Conservation (phyloP, 2,888 invertebrate genomes). For the Phytoseiulus persimilis region DNA sequence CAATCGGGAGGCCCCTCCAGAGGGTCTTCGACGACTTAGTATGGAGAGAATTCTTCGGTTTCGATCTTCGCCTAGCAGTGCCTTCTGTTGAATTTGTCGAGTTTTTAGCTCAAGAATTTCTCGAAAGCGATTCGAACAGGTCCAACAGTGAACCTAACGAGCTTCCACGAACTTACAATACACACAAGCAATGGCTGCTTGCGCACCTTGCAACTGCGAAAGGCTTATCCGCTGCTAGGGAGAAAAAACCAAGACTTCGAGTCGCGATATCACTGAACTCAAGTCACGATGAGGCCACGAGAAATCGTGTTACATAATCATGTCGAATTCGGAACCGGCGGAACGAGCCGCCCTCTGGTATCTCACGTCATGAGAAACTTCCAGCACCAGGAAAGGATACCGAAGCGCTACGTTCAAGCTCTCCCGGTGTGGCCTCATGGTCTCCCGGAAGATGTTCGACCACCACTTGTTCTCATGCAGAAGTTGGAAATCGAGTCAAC, state of each 20-base stretch:
- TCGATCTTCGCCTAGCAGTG: neutral
- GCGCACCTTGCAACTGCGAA: neutral
- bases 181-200: neutral
- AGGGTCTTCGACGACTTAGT: neutral
- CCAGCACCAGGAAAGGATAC: too few relatives aligned
- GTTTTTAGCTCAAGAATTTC: conserved; percentile 5
- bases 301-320: neutral
- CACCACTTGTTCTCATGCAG: too few relatives aligned
- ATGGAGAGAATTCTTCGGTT: conserved; percentile 5
- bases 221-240: neutral
- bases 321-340: neutral
- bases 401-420: too few relatives aligned
- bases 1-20: neutral
- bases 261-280: neutral
- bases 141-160: neutral
- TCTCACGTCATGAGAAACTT: too few relatives aligned
- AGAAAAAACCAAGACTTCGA: neutral
- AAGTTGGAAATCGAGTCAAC: too few relatives aligned
- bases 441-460: too few relatives aligned
- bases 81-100: neutral
- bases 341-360: too few relatives aligned
- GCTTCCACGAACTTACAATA: neutral
- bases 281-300: neutral
- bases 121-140: neutral
- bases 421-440: too few relatives aligned